Base-by-base conservation (phyloP, 2,888 invertebrate species). In the Acrobasis consociella region DNA sequence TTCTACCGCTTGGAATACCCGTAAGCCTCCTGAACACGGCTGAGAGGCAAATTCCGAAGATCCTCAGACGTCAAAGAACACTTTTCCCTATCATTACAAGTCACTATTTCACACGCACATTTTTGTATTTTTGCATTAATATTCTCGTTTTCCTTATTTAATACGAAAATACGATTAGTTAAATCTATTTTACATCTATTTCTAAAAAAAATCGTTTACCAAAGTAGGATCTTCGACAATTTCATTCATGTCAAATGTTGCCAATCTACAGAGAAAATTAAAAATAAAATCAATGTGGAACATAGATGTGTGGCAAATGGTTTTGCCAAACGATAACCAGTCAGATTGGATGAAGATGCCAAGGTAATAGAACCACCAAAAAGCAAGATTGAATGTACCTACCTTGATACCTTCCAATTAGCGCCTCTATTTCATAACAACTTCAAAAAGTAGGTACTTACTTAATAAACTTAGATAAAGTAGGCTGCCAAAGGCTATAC, bases 1-100 rank as follows among this genome's bases (percentile, higher is more conserved):
- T 65, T 60, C 60, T 53, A 67, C 49, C 49, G 31, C 11, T 53
- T 31, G 3, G 22, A 39, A 46, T 49, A 31, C 37, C 42, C 16
- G 38, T 49, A 22, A 1, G 39, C 17, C 9, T 3, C 39, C 31
- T 8, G 11, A 22, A 31, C 15, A 53, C 39, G 52, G 51, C 39
- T 42, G 42, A 16, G 37, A 61, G 53, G 42, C 15, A 61, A 49
- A 53, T 52, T 46, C n/a, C 37, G 15, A 56, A 58, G 52, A 62
- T 58, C 55, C 31, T 52, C 22, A 15, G 13, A 38, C 37, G 38
- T 50, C 50, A 38, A 50, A 60, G 15, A 37, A 46, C 58, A 13
- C 46, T 46, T 8, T 2, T 16, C 59, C 39, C 17, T 10, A 51
- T 49, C 59, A 60, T 51, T 50, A 38, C 38, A 60, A 50, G 15